Percentiles rank a stretch among this genome's conserved stretches.
Evolutionary conservation across 2,797 vertebrate species (phyloP).

Genomic region (Pangasius larnaudii): DNA sequence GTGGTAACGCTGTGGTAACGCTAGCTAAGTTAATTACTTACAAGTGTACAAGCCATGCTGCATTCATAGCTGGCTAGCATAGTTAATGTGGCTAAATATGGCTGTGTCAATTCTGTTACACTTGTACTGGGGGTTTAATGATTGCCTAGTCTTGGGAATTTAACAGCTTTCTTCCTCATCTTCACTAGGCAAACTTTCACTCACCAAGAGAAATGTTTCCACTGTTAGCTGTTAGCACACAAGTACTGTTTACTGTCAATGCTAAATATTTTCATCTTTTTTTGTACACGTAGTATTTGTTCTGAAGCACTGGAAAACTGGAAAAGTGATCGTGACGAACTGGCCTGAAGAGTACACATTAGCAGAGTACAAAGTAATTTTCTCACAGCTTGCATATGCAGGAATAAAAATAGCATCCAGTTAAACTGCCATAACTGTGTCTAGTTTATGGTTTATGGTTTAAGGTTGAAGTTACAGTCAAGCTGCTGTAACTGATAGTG

Average conservation of each 20-base stretch:
- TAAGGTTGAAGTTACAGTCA: background rate
- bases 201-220: background rate
- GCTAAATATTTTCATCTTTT: background rate
- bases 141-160: background rate
- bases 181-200: background rate
- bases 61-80: background rate
- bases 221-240: background rate
- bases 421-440: background rate
- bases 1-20: background rate
- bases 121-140: background rate
- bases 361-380: background rate
- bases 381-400: background rate
- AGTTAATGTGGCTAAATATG: background rate
- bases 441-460: background rate
- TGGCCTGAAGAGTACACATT: background rate
- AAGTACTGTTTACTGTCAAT: background rate
- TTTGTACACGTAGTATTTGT: background rate
- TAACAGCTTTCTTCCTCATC: background rate
- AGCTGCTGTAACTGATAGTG: background rate
- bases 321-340: background rate
- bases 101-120: background rate
- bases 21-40: background rate
- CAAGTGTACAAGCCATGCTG: background rate
- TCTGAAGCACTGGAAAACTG: background rate
- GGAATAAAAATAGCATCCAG: constrained; percentile 6